Evolutionary conservation across 2,888 invertebrate species (phyloP).

Genomic region (Germaria angustata): DNA sequence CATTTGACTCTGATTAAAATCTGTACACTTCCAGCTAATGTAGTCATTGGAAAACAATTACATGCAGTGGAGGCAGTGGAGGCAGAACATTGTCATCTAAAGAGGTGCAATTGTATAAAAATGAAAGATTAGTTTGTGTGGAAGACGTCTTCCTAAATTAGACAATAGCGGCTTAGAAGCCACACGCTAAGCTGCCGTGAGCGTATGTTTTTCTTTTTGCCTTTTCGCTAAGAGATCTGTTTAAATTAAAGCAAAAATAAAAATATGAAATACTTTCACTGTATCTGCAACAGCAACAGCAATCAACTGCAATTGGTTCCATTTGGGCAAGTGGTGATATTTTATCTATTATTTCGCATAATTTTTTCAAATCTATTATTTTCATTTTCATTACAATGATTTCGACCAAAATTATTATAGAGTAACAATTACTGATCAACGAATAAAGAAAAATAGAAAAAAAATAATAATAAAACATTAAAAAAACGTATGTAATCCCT

Average conservation of each 20-base stretch:
- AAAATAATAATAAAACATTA: not conserved
- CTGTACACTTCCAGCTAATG: slow-evolving; percentile 11
- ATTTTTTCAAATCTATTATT: slow-evolving; percentile 40
- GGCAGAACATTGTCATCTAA: not conserved
- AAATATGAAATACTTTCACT: slow-evolving; percentile 57
- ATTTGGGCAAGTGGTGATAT: slow-evolving; percentile 11
- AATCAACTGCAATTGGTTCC: slow-evolving; percentile 44
- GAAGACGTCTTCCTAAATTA: slow-evolving; percentile 23
- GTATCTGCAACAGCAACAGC: slow-evolving; percentile 5
- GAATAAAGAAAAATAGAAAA: not conserved
- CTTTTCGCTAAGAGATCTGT: slow-evolving; percentile 1
- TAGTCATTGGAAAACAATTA: slow-evolving; percentile 23
- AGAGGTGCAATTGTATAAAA: not conserved
- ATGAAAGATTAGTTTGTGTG: not conserved
- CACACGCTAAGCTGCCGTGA: not conserved
- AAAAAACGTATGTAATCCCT: slow-evolving; percentile 8
- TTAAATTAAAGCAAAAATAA: not conserved
- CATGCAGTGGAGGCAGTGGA: not conserved
- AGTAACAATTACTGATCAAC: slow-evolving; percentile 6
- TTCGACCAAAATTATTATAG: slow-evolving; percentile 6
- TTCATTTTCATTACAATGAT: slow-evolving; percentile 52
- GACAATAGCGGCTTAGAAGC: slow-evolving; percentile 21
- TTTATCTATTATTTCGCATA: slow-evolving; percentile 23
- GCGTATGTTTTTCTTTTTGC: not conserved
- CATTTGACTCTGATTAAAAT: slow-evolving; percentile 46